phyloP scores from a whole-genome alignment of 2,888 invertebrate genomes.

The Baccha elongata region DNA sequence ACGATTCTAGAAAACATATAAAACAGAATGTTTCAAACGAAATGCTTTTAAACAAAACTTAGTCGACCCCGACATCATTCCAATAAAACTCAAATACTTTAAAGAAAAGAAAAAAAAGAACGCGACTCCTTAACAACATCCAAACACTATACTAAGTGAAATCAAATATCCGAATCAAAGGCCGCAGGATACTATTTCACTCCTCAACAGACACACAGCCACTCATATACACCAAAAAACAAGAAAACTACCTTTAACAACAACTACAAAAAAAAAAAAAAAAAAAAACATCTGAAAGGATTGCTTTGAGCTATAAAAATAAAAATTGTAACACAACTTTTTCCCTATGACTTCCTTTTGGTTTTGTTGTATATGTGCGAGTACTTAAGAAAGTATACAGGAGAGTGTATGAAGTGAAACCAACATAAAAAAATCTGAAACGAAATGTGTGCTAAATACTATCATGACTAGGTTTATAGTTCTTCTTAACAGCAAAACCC shows the following conservation, averaged over 20 bases:
- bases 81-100: slow-evolving; percentile 41
- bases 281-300: too few species aligned
- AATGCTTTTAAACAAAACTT: slow-evolving; percentile 57
- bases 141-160: slow-evolving; percentile 65
- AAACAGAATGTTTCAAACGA: slow-evolving; percentile 15
- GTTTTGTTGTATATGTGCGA: slow-evolving; percentile 25
- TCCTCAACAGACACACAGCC: slow-evolving; percentile 54
- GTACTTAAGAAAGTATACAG: slow-evolving; percentile 48
- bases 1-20: slow-evolving; percentile 4
- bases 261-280: slow-evolving; percentile 26
- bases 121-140: slow-evolving; percentile 14
- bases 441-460: slow-evolving; percentile 70
- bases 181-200: slow-evolving; percentile 70
- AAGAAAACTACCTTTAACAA: slow-evolving; percentile 22
- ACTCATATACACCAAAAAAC: slow-evolving; percentile 24
- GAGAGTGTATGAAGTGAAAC: background rate
- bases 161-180: slow-evolving; percentile 72
- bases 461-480: slow-evolving; percentile 54
- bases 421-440: slow-evolving; percentile 60
- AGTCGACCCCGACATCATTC: slow-evolving; percentile 61
- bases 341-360: slow-evolving; percentile 65
- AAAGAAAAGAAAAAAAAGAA: slow-evolving; percentile 13
- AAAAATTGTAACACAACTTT: slow-evolving; percentile 61
- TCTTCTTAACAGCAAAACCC: background rate
- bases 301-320: slow-evolving; percentile 40